Percentiles rank a stretch among this genome's conserved stretches.
Evolutionary conservation across 2,113 vertebrate genomes (phyloP).

Genomic region (Bufo gargarizans): DNA sequence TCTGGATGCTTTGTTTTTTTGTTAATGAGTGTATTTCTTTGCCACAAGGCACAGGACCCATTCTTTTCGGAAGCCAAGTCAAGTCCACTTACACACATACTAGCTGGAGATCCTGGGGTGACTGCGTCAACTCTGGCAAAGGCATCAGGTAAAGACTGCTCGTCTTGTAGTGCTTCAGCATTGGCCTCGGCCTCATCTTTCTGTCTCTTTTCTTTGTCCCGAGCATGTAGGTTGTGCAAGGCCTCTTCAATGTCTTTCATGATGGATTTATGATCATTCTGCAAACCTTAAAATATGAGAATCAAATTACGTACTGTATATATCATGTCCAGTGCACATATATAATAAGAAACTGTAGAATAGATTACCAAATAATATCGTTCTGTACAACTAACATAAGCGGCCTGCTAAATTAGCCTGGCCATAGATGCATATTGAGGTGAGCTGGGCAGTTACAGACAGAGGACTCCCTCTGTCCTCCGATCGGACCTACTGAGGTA

Average conservation of each 20-base stretch:
- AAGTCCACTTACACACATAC: conserved; percentile 75
- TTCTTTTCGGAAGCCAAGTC: too few species aligned
- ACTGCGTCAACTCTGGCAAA: conserved; percentile 87
- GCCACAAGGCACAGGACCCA: too few species aligned
- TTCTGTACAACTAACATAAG: neutral
- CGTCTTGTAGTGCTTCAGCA: conserved; percentile 69
- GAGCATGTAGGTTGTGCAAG: conserved; percentile 87
- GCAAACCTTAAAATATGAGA: conserved; percentile 78
- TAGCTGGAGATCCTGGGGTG: conserved; percentile 86
- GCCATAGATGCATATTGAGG: neutral
- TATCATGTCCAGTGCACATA: neutral
- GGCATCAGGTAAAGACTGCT: conserved; percentile 64
- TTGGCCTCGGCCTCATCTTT: conserved; percentile 76
- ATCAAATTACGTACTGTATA: neutral
- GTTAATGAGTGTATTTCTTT: too few species aligned
- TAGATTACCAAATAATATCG: neutral
- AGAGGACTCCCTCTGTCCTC: too few species aligned
- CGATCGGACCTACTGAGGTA: too few species aligned
- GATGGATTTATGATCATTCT: conserved; percentile 93
- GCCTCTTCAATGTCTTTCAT: conserved; percentile 94
- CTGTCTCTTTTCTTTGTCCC: conserved; percentile 83
- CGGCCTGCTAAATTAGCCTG: neutral
- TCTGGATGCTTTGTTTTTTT: too few species aligned
- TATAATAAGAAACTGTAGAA: neutral
- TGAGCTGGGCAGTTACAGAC: too few species aligned